A percentile compares a stretch with the other conserved stretches of the same genome.
Evolutionary conservation across 2,888 invertebrate genomes (phyloP).

Genomic region (Acleris cristana): DNA sequence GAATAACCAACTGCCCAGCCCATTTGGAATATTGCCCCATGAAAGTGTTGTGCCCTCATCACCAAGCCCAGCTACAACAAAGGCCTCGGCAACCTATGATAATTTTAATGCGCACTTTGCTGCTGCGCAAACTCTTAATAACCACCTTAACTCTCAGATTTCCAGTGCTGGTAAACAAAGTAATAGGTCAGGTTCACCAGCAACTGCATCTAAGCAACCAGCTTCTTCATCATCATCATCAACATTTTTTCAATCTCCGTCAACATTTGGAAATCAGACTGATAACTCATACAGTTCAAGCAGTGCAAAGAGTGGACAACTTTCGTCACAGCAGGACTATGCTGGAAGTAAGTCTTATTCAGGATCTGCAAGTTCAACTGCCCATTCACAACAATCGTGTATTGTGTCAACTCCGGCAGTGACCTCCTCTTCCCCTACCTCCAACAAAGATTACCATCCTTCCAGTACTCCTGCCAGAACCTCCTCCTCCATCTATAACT

Average conservation of each 20-base stretch:
- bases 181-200: constrained; percentile 82
- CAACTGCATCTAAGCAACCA: constrained; percentile 80
- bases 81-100: constrained; percentile 85
- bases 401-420: constrained; percentile 87
- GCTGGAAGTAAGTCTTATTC: constrained; percentile 85
- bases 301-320: constrained; percentile 82
- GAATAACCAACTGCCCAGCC: constrained; percentile 87
- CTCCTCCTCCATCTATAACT: constrained; percentile 71
- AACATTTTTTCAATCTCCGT: constrained; percentile 86
- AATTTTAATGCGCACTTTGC: constrained; percentile 89
- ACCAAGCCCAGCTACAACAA: constrained; percentile 85
- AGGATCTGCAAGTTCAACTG: constrained; percentile 83
- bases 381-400: constrained; percentile 88
- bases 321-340: constrained; percentile 82
- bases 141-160: constrained; percentile 87
- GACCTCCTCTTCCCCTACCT: constrained; percentile 78
- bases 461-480: constrained; percentile 78
- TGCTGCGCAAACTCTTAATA: constrained; percentile 85
- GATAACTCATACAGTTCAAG: constrained; percentile 83
- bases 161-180: constrained; percentile 82
- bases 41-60: constrained; percentile 89
- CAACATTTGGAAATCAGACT: constrained; percentile 84
- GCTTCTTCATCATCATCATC: constrained; percentile 81
- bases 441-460: constrained; percentile 86
- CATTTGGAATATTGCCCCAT: constrained; percentile 91